These are phyloP conservation scores for Dallia pectoralis DNA, from an alignment of 2,797 vertebrate genomes.

Conservation along the genomic window DNA sequence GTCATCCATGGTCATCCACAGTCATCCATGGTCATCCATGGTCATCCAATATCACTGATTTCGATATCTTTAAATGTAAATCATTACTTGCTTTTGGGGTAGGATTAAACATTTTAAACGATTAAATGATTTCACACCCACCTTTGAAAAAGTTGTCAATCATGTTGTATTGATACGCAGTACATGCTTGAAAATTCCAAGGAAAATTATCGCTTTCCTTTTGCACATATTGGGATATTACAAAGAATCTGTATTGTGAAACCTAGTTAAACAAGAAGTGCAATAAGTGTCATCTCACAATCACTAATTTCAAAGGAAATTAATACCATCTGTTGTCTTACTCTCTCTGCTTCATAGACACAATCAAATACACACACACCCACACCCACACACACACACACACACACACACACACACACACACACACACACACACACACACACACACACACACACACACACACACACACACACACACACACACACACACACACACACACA, in stretches of 20 bases:
- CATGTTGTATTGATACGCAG: background rate
- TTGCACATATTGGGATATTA: background rate
- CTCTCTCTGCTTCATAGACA: background rate
- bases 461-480: conserved; percentile 12
- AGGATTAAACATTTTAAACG: background rate
- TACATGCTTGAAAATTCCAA: background rate
- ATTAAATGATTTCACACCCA: background rate
- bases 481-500: background rate
- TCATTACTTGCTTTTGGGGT: background rate
- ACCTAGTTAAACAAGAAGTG: background rate
- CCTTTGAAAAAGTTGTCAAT: background rate
- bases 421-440: conserved; percentile 13
- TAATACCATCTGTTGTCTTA: background rate
- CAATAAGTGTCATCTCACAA: background rate
- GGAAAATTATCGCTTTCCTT: background rate
- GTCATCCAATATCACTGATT: background rate
- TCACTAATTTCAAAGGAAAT: background rate
- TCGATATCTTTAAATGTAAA: background rate
- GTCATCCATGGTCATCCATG: too few relatives aligned
- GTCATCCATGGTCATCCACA: too few relatives aligned
- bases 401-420: background rate
- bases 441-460: background rate
- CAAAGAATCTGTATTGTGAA: background rate
- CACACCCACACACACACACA: background rate
- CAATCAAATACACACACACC: background rate